Base-by-base conservation (phyloP, 2,888 invertebrate species). In the Orchesellides sinensis region DNA sequence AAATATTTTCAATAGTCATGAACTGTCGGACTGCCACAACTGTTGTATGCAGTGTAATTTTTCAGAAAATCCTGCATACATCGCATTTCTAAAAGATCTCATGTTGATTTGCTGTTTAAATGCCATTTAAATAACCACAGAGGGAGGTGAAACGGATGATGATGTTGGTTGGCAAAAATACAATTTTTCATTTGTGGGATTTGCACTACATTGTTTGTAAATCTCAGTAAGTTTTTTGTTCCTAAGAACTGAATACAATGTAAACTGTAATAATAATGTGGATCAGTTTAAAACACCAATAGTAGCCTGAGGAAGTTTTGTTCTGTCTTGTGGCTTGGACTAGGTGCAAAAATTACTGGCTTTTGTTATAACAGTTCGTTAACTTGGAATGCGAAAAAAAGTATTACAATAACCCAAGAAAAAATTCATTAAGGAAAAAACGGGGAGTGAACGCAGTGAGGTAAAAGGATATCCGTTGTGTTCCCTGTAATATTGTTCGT, bases 381-480 rank as follows among this genome's bases (percentile, higher is more conserved):
- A n/a, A n/a, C n/a, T n/a, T n/a, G n/a, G n/a, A n/a, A n/a, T n/a
- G n/a, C n/a, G n/a, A n/a, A n/a, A n/a, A n/a, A 5, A 40, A 40
- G 40, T 5, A 10, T 40, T 14, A 40, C n/a, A 40, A 40, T 40
- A n/a, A 40, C 40, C 63, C 63, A 63, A 63, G 40, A 63, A 32
- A 40, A 40, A 14, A 40, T n/a, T 14, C 40, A 14, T 40, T n/a
- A n/a, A 40, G 40, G 10, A 40, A 40, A 40, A 49, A 66, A 66
- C 32, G 65, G 75, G 75, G 75, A 75, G 75, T 52, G 75, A 52
- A 40, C 65, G 54, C n/a, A 66, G 56, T 40, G 27, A 14, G 10
- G 2, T 40, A 40, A 32, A 73, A 65, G 75, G 75, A 75, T 66
- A 75, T 75, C 75, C 75, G 75, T 65, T 75, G 69, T 63, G 63